phyloP scores from a whole-genome alignment of 2,888 invertebrate species.

The Bimastos eiseni region DNA sequence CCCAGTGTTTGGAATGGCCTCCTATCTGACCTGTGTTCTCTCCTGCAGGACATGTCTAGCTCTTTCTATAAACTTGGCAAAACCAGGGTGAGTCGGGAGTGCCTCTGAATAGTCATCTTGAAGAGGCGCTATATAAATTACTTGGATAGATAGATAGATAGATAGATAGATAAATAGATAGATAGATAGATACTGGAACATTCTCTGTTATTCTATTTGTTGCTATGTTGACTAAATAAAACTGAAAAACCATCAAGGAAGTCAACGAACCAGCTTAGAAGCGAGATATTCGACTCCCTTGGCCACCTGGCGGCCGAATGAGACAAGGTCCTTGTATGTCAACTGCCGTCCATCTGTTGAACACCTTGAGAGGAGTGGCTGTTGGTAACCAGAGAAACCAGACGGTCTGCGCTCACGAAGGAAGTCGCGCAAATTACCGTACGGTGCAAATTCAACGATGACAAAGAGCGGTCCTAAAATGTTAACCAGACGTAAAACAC shows the following conservation, averaged over 20 bases:
- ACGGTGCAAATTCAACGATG: constrained; percentile 66
- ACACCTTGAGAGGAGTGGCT: constrained; percentile 44
- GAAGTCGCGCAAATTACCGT: constrained; percentile 91
- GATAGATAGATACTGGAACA: no score
- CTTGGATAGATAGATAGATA: no score
- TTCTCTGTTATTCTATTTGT: not conserved
- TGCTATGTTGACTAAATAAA: not conserved
- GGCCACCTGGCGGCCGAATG: constrained; percentile 94
- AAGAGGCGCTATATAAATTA: no score
- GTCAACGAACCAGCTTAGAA: constrained; percentile 75
- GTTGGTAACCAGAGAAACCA: constrained; percentile 58
- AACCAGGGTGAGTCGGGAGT: no score
- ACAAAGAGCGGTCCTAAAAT: constrained; percentile 60
- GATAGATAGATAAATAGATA: no score
- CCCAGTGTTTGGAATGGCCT: no score
- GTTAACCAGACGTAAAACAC: not conserved
- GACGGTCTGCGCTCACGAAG: constrained; percentile 78
- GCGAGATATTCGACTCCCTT: constrained; percentile 97
- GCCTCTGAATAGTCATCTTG: no score
- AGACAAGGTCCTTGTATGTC: constrained; percentile 89
- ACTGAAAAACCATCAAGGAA: not conserved
- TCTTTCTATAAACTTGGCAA: no score
- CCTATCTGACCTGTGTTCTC: no score
- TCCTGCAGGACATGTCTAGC: no score
- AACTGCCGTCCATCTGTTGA: constrained; percentile 65